Base-by-base conservation (phyloP, 2,113 vertebrate genomes). In the Excalfactoria chinensis region DNA sequence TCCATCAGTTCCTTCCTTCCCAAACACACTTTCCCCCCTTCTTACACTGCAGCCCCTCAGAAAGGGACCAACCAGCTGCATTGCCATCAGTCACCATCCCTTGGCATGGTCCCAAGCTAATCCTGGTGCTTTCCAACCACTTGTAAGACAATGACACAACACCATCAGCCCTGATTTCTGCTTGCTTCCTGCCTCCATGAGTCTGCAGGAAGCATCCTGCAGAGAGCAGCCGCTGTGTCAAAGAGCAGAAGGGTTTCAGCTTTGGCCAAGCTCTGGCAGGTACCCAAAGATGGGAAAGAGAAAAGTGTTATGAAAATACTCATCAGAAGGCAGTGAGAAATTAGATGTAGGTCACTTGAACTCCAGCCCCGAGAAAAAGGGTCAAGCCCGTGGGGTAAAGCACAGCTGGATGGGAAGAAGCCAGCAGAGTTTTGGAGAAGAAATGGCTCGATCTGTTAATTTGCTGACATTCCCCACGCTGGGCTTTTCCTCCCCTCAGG, bases 321-420 rank as follows among this genome's bases (percentile, higher is more conserved):
- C 77, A 28, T 44, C 70, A 78, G 93, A 90, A 90, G 55, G 49
- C 3, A 1, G 87, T 89, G 94, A 96, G 84, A 95, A 95, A 95
- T 93, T 26, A 87, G 59, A 73, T 6, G 17, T 63, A 91, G 86
- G 76, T 88, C 75, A 91, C 90, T 96, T 95, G 93, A 96, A 56
- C 73, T 67, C 22, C 2, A 23, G 89, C 68, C 76, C 93, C 78
- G 62, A 85, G 92, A 74, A 78, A 94, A 95, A 62, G 66, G 73
- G 83, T 89, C 83, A 91, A 88, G 86, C 68, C 82, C 78, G 17
- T 35, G 86, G 94, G 59, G 95, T 72, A 77, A 73, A 94, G 58
- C 63, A 48, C 89, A 97, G 89, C 88, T 96, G 95, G 88, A 35
- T 73, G 78, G 58, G 84, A 91, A 62, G 71, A 87, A 93, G 77